Base-by-base conservation (phyloP, 2,888 invertebrate genomes). In the Erebia aethiops region DNA sequence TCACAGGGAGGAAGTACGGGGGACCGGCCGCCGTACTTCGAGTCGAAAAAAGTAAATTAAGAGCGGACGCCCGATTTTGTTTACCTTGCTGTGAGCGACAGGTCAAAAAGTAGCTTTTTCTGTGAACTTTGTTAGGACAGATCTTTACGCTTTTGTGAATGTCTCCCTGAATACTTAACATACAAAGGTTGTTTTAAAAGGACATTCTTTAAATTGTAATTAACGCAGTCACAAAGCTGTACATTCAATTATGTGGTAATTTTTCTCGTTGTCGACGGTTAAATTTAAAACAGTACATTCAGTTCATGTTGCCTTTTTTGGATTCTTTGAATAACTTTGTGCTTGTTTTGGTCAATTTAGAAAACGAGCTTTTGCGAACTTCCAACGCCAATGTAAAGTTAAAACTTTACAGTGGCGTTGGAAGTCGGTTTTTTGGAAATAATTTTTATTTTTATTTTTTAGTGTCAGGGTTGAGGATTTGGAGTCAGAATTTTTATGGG, bases 21-120 rank as follows among this genome's bases (percentile, higher is more conserved):
- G 85, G 78, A 76, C 61, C 75, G 76, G 77, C 71, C 73, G 70
- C 72, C 78, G 77, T 74, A 82, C 77, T 80, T 77, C 78, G 77
- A 81, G 78, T 82, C 80, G 81, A 84, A 85, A 88, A 90, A 90
- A 84, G 84, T 85, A 87, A 91, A 89, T 89, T 83, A 87, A 85
- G 85, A 83, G 81, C 81, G 84, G 83, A 81, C 79, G 81, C 83
- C 82, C 81, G 84, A 86, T 90, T 88, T 84, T 88, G 86, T 90
- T 88, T 89, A 86, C 87, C 83, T 87, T 77, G 75, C 76, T 77
- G 76, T 76, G 75, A 78, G 74, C 74, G 74, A 76, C 76, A 76
- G 74, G 71, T 74, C 70, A 61, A 70, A 76, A 76, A 78, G 77
- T 78, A 77, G 76, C 76, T 71, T 75, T 71, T 71, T 68, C 70